Conservation (phyloP, 2,888 invertebrate species). For the Stenodera caucasica region DNA sequence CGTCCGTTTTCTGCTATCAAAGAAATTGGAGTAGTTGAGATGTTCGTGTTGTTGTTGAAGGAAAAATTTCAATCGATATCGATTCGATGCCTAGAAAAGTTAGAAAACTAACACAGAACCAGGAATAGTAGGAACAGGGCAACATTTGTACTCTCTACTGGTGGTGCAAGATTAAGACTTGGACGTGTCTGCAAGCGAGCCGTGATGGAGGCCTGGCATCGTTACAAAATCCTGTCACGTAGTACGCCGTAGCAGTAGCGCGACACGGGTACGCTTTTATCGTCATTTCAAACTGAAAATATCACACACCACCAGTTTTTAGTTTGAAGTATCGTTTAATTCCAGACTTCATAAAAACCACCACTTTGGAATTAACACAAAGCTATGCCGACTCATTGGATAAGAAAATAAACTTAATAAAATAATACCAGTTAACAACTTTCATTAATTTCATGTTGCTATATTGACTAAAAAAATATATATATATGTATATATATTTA, state of each 20-base stretch:
- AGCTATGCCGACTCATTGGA: slow-evolving; percentile 15
- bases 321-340: slow-evolving; percentile 44
- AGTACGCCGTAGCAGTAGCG: slow-evolving; percentile 47
- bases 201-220: slow-evolving; percentile 40
- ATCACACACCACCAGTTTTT: slow-evolving; percentile 52
- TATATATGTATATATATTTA: too few species aligned
- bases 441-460: slow-evolving; percentile 4
- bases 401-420: slow-evolving; percentile 13
- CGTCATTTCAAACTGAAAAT: slow-evolving; percentile 54
- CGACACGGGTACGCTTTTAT: slow-evolving; percentile 54
- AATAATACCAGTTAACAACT: not conserved
- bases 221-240: slow-evolving; percentile 48
- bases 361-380: slow-evolving; percentile 31
- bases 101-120: slow-evolving; percentile 23
- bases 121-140: slow-evolving; percentile 33
- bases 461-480: not conserved
- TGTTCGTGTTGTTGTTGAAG: slow-evolving; percentile 7
- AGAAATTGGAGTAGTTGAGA: slow-evolving; percentile 30
- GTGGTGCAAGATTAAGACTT: slow-evolving; percentile 52
- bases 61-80: slow-evolving; percentile 34
- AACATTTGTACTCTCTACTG: slow-evolving; percentile 47
- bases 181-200: slow-evolving; percentile 48
- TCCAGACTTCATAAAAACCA: slow-evolving; percentile 35
- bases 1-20: slow-evolving; percentile 5
- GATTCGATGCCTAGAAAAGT: slow-evolving; percentile 29